Evolutionary conservation across 2,888 invertebrate species (phyloP).

Genomic region (Ptycholaimellus sp.): DNA sequence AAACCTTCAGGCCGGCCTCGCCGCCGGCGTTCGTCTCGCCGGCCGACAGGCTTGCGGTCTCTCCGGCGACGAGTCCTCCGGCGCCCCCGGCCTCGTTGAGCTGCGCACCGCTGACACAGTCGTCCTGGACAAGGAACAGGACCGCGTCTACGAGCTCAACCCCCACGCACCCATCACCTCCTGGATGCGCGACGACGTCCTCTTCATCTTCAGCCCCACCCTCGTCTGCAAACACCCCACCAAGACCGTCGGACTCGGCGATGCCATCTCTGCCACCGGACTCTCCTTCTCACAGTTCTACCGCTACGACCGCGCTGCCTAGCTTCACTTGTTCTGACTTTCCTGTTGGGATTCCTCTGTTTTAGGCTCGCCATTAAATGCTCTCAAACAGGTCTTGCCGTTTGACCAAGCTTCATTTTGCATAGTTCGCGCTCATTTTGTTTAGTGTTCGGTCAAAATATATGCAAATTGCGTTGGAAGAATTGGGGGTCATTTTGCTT

Average conservation of each 20-base stretch:
- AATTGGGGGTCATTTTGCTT: too few relatives aligned
- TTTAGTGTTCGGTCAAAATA: too few relatives aligned
- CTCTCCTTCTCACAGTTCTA: slow-evolving; percentile 28
- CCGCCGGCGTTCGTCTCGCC: slow-evolving; percentile 30
- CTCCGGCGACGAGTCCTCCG: not conserved
- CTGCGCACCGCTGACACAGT: slow-evolving; percentile 26
- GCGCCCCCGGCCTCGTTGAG: slow-evolving; percentile 23
- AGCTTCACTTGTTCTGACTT: too few relatives aligned
- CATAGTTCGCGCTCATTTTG: too few relatives aligned
- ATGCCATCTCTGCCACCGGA: slow-evolving; percentile 30
- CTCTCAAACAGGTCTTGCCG: too few relatives aligned
- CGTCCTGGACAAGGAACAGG: slow-evolving; percentile 20
- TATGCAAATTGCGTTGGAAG: too few relatives aligned
- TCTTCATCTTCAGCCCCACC: slow-evolving; percentile 31
- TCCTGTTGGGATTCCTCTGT: too few relatives aligned
- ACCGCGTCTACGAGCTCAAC: slow-evolving; percentile 20
- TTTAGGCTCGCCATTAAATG: too few relatives aligned
- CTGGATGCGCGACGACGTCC: slow-evolving; percentile 26
- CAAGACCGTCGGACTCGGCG: slow-evolving; percentile 32
- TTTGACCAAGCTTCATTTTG: too few relatives aligned
- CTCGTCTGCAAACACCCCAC: slow-evolving; percentile 30
- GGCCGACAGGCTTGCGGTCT: slow-evolving; percentile 28
- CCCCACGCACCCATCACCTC: slow-evolving; percentile 24
- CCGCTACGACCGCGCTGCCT: slow-evolving; percentile 10
- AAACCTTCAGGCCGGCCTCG: slow-evolving; percentile 27